phyloP scores from a whole-genome alignment of 2,113 vertebrate genomes.

The Dryoscopus gambensis region DNA sequence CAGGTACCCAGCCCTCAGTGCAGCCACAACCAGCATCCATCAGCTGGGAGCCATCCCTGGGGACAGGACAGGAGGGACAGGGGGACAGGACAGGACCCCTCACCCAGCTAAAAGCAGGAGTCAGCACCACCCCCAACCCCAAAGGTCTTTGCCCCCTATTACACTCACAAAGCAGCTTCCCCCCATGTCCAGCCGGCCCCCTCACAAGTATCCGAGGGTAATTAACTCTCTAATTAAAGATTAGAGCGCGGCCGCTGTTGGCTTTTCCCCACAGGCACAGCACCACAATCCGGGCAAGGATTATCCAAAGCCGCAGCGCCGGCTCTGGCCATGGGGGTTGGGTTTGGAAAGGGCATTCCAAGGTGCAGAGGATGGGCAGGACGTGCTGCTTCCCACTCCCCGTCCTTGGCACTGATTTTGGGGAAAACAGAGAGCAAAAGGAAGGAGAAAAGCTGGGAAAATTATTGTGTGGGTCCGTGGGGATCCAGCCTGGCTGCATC shows the following conservation, averaged over 20 bases:
- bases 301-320: rapidly evolving
- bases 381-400: rapidly evolving
- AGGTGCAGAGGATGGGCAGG: neutral
- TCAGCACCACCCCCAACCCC: neutral
- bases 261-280: neutral
- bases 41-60: neutral
- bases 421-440: neutral
- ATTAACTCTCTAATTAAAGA: constrained; percentile 46
- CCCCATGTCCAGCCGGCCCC: neutral
- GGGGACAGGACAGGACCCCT: neutral
- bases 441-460: neutral
- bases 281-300: neutral
- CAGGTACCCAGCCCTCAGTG: neutral
- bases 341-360: neutral
- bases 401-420: rapidly evolving
- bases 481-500: neutral
- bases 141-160: neutral
- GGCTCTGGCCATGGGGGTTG: rapidly evolving
- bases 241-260: neutral
- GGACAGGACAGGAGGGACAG: neutral
- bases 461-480: rapidly evolving
- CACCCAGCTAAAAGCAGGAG: neutral
- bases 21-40: neutral
- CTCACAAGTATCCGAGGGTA: neutral
- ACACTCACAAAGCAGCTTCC: neutral